Conservation (phyloP, 2,888 invertebrate species). For the Calameuta idolon region DNA sequence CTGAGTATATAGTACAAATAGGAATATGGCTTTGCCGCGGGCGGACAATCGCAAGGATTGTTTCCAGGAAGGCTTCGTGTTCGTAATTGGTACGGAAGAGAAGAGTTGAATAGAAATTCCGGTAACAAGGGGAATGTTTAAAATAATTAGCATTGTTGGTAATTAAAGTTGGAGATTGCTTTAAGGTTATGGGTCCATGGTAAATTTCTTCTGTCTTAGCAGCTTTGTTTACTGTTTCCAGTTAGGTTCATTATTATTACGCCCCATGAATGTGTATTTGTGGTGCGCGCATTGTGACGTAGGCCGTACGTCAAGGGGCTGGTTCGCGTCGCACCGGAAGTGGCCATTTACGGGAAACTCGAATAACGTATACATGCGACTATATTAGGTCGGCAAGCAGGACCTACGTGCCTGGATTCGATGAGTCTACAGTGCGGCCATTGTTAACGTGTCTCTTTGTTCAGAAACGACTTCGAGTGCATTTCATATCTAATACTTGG, state of each 20-base stretch:
- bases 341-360: slow-evolving; percentile 56
- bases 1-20: not conserved
- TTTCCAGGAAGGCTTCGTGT: slow-evolving; percentile 47
- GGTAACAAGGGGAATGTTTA: slow-evolving; percentile 33
- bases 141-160: slow-evolving; percentile 29
- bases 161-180: not conserved
- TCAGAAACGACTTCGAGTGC: not conserved
- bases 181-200: not conserved
- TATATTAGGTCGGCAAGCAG: slow-evolving; percentile 44
- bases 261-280: slow-evolving; percentile 26
- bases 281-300: not conserved
- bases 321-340: slow-evolving; percentile 44
- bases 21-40: slow-evolving; percentile 9
- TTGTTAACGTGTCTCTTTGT: not conserved
- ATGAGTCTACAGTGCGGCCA: not conserved
- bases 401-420: slow-evolving; percentile 51
- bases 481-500: not conserved
- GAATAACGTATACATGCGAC: slow-evolving; percentile 32
- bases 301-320: slow-evolving; percentile 21
- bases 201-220: not conserved
- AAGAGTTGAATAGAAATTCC: slow-evolving; percentile 12
- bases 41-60: slow-evolving; percentile 41
- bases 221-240: not conserved
- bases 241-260: slow-evolving; percentile 4
- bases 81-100: slow-evolving; percentile 35